phyloP scores from a whole-genome alignment of 2,888 invertebrate genomes.

The Caradrina clavipalpis region DNA sequence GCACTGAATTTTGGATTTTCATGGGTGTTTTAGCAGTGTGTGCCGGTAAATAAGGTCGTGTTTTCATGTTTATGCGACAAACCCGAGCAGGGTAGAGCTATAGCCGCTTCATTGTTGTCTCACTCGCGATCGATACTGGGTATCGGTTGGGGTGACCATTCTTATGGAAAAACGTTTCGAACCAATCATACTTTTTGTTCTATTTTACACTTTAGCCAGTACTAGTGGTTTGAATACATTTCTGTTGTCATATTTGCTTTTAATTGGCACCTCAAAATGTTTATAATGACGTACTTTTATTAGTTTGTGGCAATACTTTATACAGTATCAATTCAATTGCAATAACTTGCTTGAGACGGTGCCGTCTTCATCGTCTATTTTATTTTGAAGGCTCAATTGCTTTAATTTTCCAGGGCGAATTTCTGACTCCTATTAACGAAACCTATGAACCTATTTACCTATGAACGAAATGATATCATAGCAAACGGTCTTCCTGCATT shows the following conservation, averaged over 20 bases:
- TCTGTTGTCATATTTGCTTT: not conserved
- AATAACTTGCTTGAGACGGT: not conserved
- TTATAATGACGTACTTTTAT: not conserved
- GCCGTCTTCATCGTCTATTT: not conserved
- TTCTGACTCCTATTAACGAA: not conserved
- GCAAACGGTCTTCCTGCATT: slow-evolving; percentile 4
- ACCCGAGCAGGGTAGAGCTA: slow-evolving; percentile 78
- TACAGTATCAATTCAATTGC: not conserved
- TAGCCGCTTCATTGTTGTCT: slow-evolving; percentile 80
- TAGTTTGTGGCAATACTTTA: slow-evolving; percentile 7
- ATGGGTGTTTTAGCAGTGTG: slow-evolving; percentile 67
- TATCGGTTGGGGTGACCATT: slow-evolving; percentile 82
- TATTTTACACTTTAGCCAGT: not conserved
- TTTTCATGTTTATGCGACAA: slow-evolving; percentile 88
- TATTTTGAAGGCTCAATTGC: not conserved
- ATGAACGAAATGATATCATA: not conserved
- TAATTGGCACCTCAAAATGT: not conserved
- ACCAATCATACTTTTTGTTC: slow-evolving; percentile 3
- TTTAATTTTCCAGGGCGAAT: not conserved
- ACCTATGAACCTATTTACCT: too few relatives aligned
- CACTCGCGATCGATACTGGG: slow-evolving; percentile 83
- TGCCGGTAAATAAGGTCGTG: slow-evolving; percentile 79
- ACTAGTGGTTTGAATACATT: not conserved
- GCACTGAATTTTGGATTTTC: slow-evolving; percentile 51
- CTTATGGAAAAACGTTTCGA: slow-evolving; percentile 31